Base-by-base conservation (phyloP, 1,140 invertebrate genomes). In the Drosophila murphyi region DNA sequence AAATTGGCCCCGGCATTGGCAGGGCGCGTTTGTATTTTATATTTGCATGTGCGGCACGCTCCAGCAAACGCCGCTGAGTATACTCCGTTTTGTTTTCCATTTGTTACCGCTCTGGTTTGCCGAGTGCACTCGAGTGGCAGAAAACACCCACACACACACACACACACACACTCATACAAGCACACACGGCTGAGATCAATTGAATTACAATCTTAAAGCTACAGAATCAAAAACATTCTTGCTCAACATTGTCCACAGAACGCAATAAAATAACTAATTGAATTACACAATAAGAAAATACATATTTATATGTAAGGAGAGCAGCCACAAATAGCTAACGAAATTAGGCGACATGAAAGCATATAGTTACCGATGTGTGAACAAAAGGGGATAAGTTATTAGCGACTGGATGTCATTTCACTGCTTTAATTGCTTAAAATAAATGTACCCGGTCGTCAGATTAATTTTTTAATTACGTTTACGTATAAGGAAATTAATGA, bases 21-120 rank as follows among this genome's bases (percentile, higher is more conserved):
- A 56, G 50, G 45, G 45, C n/a, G 43, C 61, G 63, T 43, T 69
- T 35, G 55, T 34, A 47, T 54, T 37, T 72, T 68, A 10, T 65
- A 57, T 57, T 87, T 88, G 83, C 82, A 87, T 88, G 76, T 82
- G 82, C 20, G 69, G 79, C 80, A 87, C 83, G 82, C 79, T 69
- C 41, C 68, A 64, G 29, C 76, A 76, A 69, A 52, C 64, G 78
- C 54, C 79, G 43, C 31, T n/a, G 31, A 55, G 78, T 76, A 59
- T 82, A 83, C 83, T 68, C 68, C 82, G 83, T 82, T 87, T 87
- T 87, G 83, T 87, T 86, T 79, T 83, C 76, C 64, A 82, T 82
- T 87, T 87, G 82, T 88, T 87, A 79, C 57, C 82, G 64, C 76
- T 86, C 69, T 72, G 60, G 60, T 60, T 56, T 56, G 39, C 8